phyloP scores from a whole-genome alignment of 2,888 invertebrate species.

The Drosophila neonasuta region DNA sequence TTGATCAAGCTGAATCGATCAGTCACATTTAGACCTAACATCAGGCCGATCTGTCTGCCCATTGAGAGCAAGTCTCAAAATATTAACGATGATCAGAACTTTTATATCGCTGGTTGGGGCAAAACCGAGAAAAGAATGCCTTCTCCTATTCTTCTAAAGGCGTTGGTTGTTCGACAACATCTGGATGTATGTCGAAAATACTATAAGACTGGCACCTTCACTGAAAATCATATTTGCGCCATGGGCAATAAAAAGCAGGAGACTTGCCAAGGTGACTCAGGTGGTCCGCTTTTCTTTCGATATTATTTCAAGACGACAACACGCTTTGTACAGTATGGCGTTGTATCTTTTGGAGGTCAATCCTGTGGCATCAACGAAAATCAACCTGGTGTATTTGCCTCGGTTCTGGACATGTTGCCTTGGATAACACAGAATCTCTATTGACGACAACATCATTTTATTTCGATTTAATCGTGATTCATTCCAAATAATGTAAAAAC shows the following conservation, averaged over 20 bases:
- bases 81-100: constrained; percentile 43
- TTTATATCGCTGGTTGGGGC: constrained; percentile 79
- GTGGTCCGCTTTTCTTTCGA: constrained; percentile 72
- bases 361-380: constrained; percentile 83
- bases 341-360: constrained; percentile 86
- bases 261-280: constrained; percentile 76
- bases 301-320: constrained; percentile 46
- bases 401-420: constrained; percentile 83
- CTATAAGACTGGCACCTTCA: constrained; percentile 48
- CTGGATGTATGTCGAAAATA: constrained; percentile 63
- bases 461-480: not conserved
- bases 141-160: constrained; percentile 67
- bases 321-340: constrained; percentile 82
- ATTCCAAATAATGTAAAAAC: not conserved
- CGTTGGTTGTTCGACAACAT: constrained; percentile 50
- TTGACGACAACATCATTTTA: constrained; percentile 18
- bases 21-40: constrained; percentile 64
- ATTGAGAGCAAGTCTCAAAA: constrained; percentile 52
- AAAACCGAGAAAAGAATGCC: constrained; percentile 55
- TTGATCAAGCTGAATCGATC: constrained; percentile 82
- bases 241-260: constrained; percentile 56
- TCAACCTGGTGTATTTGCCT: constrained; percentile 84
- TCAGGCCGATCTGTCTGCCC: constrained; percentile 78
- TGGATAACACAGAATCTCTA: constrained; percentile 83
- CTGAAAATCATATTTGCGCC: constrained; percentile 77